Evolutionary conservation across 2,888 invertebrate species (phyloP).

Genomic region (Lasioglossum zephyrum): DNA sequence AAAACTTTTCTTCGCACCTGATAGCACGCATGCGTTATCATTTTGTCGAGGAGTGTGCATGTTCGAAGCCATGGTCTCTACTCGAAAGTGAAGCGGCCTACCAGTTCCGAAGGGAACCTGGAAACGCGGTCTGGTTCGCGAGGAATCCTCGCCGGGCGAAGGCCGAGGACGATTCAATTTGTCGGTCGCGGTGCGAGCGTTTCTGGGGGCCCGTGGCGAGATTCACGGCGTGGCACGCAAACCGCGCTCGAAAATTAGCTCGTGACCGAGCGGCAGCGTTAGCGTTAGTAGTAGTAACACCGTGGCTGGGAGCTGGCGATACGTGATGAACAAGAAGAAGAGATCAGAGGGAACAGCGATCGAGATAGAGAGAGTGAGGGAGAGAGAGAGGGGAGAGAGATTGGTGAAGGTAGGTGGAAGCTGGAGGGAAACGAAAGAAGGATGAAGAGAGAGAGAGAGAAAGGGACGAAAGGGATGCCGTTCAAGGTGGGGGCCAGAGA

Average conservation of each 20-base stretch:
- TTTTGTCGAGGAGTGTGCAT: neutral
- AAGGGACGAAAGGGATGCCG: slow-evolving; percentile 28
- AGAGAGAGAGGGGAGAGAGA: slow-evolving; percentile 75
- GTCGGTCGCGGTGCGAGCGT: slow-evolving; percentile 74
- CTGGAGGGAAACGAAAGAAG: slow-evolving; percentile 4
- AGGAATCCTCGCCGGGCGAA: slow-evolving; percentile 46
- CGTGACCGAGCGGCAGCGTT: slow-evolving; percentile 65
- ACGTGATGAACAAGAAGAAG: slow-evolving; percentile 17
- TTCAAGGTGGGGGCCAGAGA: slow-evolving; percentile 71
- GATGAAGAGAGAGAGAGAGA: slow-evolving; percentile 17
- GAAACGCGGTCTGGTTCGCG: slow-evolving; percentile 4
- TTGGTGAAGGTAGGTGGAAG: slow-evolving; percentile 31
- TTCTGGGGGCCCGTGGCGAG: slow-evolving; percentile 74
- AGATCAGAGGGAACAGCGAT: slow-evolving; percentile 16
- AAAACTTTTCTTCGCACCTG: neutral
- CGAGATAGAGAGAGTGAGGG: slow-evolving; percentile 65
- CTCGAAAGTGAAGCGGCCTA: neutral
- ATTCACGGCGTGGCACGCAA: slow-evolving; percentile 76
- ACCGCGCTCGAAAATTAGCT: slow-evolving; percentile 78
- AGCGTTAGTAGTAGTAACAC: slow-evolving; percentile 48
- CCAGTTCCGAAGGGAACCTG: neutral
- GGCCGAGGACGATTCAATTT: slow-evolving; percentile 82
- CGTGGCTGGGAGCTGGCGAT: slow-evolving; percentile 48
- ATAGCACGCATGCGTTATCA: too few relatives aligned
- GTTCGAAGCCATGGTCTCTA: neutral